Evolutionary conservation across 2,113 vertebrate species (phyloP).

Genomic region (Tyrannus savana): DNA sequence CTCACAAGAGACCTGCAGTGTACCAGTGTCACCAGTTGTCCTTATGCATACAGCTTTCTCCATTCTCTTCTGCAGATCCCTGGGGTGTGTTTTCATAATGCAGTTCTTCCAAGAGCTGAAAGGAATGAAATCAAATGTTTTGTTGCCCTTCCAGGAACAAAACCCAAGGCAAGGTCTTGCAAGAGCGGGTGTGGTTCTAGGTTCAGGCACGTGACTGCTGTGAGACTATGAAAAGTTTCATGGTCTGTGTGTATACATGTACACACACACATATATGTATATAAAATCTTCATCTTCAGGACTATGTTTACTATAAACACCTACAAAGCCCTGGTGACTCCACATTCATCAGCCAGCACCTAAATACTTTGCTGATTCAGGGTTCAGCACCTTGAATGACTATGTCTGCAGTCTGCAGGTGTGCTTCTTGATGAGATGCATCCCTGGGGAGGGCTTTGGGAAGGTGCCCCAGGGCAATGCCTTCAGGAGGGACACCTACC

Average conservation of each 20-base stretch:
- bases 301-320: not conserved
- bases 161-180: not conserved
- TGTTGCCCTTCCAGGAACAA: not conserved
- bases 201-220: not conserved
- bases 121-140: not conserved
- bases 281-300: not conserved
- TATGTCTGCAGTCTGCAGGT: fast-evolving
- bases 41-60: not conserved
- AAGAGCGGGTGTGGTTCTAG: not conserved
- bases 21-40: not conserved
- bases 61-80: not conserved
- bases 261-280: too few species aligned
- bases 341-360: not conserved
- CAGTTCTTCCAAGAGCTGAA: not conserved
- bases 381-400: not conserved
- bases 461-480: not conserved
- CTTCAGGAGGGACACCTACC: not conserved
- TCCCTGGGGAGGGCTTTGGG: not conserved
- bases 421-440: fast-evolving
- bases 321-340: not conserved
- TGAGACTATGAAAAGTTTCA: not conserved
- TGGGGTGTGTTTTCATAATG: not conserved
- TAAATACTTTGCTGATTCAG: not conserved
- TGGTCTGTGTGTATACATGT: not conserved
- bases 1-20: not conserved